Evolutionary conservation across 1,140 invertebrate genomes (phyloP).

Genomic region (Liolophura sinensis): DNA sequence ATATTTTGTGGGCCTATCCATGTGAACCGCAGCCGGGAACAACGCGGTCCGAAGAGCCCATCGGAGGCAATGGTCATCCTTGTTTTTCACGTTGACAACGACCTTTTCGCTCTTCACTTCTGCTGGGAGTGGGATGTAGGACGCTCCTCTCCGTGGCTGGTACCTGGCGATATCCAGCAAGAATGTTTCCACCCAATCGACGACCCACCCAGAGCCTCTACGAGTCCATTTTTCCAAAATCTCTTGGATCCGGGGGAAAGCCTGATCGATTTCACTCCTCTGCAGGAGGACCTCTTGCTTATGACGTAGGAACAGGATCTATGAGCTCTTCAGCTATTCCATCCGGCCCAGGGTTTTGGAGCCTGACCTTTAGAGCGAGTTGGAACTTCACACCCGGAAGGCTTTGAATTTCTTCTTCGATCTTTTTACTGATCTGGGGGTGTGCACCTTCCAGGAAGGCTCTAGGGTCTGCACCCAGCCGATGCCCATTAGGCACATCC

Average conservation of each 20-base stretch:
- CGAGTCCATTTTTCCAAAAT: constrained; percentile 13
- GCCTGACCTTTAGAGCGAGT: constrained; percentile 9
- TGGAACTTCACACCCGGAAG: constrained; percentile 15
- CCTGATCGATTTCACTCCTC: constrained; percentile 7
- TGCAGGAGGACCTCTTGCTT: constrained; percentile 13
- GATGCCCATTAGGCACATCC: neutral
- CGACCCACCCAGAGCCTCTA: constrained; percentile 11
- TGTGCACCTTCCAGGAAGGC: constrained; percentile 4
- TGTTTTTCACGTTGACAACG: constrained; percentile 17
- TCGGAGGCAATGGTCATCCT: constrained; percentile 14
- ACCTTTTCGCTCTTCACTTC: constrained; percentile 13
- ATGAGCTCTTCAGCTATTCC: constrained; percentile 9
- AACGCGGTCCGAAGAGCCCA: no score
- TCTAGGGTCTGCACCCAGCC: constrained; percentile 8
- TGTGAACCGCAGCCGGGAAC: neutral
- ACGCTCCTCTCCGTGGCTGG: constrained; percentile 5
- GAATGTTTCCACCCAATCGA: no score
- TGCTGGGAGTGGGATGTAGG: constrained; percentile 7
- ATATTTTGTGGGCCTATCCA: constrained; percentile 3
- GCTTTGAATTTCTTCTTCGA: constrained; percentile 11
- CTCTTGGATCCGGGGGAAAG: constrained; percentile 5
- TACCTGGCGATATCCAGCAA: constrained; percentile 16
- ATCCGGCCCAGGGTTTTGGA: constrained; percentile 10
- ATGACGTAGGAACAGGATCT: constrained; percentile 5
- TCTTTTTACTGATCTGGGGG: constrained; percentile 8